A percentile compares a stretch with the other conserved stretches of the same genome.
These are phyloP conservation scores for Gallinago solitaria DNA, from an alignment of 2,797 vertebrate species.

Conservation along the genomic window DNA sequence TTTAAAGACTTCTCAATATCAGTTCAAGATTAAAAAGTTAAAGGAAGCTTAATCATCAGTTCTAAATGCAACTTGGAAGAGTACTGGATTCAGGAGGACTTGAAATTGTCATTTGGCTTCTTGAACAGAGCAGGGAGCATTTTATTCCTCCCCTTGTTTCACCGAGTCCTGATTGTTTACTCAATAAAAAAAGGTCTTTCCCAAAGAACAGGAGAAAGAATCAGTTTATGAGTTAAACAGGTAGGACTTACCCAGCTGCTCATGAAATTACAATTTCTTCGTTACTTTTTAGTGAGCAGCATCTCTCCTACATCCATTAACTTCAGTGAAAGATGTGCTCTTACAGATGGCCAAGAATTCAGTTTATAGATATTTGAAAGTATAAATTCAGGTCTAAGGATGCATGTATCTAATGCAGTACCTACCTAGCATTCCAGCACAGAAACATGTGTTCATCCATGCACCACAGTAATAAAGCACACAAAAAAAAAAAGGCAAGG, in stretches of 20 bases:
- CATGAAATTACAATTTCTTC: background rate
- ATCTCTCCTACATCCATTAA: background rate
- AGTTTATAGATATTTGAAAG: background rate
- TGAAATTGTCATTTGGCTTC: background rate
- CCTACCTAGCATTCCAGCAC: background rate
- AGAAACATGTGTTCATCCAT: background rate
- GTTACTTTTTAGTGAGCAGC: background rate
- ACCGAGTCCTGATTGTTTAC: background rate
- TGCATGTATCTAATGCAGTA: background rate
- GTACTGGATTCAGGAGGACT: background rate
- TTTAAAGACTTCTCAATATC: conserved; percentile 59
- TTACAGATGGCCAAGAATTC: background rate
- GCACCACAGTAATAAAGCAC: background rate
- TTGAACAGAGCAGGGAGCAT: background rate
- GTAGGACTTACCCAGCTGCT: background rate
- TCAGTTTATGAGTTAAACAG: background rate
- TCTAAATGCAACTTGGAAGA: conserved; percentile 14
- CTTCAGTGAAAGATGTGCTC: background rate
- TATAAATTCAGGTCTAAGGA: background rate
- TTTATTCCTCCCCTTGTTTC: background rate
- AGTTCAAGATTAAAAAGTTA: conserved; percentile 62
- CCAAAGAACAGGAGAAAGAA: background rate
- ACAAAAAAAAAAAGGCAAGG: accelerated
- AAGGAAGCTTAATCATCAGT: conserved; percentile 50
- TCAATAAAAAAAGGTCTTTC: background rate